Conservation (phyloP, 2,113 vertebrate species). For the Cygnus atratus region DNA sequence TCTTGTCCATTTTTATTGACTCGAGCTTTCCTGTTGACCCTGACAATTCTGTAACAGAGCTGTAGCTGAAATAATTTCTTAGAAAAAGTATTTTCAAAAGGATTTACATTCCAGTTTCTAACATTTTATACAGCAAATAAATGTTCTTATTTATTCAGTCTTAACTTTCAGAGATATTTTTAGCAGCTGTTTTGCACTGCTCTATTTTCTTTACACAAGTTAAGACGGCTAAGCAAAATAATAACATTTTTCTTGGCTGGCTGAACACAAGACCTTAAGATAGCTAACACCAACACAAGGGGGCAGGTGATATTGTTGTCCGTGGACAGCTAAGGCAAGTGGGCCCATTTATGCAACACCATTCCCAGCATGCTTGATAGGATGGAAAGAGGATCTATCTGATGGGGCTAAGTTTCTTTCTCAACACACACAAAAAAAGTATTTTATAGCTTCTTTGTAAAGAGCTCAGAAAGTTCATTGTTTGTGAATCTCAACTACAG, state of each 20-base stretch:
- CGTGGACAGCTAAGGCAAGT: neutral
- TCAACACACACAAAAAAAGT: neutral
- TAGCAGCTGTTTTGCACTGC: neutral
- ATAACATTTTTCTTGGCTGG: neutral
- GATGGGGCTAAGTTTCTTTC: rapidly evolving
- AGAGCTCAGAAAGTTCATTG: neutral
- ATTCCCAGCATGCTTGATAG: no score
- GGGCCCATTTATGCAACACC: neutral
- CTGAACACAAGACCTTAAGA: neutral
- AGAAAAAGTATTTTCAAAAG: neutral
- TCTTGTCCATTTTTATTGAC: neutral
- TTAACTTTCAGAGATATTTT: neutral
- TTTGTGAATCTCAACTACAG: neutral
- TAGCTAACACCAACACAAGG: neutral
- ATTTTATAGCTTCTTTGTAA: neutral
- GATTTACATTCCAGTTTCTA: neutral
- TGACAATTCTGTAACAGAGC: neutral
- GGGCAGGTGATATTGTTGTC: neutral
- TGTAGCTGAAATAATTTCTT: neutral
- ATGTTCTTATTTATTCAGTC: neutral
- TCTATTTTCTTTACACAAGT: neutral
- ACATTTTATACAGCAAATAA: neutral
- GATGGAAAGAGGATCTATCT: neutral
- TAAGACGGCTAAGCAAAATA: neutral
- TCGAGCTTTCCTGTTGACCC: neutral